These are phyloP conservation scores for Calcarius lapponicus DNA, from an alignment of 2,797 vertebrate genomes.

Conservation along the genomic window DNA sequence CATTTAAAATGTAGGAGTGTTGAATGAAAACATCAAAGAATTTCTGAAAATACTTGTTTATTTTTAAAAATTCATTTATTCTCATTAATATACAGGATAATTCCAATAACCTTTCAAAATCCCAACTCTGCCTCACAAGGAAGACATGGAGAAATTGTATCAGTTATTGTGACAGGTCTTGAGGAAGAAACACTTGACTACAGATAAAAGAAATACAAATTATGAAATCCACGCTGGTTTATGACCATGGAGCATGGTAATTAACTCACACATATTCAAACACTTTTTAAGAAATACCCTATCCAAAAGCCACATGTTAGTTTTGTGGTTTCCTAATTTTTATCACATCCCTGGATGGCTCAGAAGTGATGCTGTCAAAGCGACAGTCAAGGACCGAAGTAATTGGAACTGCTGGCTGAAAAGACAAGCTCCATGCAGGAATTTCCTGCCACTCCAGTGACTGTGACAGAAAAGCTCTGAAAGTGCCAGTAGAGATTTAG, in stretches of 20 bases:
- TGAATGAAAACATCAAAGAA: background rate
- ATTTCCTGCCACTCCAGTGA: constrained; percentile 59
- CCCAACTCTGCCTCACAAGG: background rate
- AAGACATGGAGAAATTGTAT: background rate
- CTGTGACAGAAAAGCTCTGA: constrained; percentile 62
- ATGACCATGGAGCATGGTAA: constrained; percentile 26
- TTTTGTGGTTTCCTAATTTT: constrained; percentile 65
- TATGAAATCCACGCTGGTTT: background rate
- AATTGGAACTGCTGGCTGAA: constrained; percentile 72
- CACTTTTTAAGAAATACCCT: constrained; percentile 23
- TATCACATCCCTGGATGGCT: constrained; percentile 38
- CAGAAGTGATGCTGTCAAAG: constrained; percentile 65
- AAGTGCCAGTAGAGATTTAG: constrained; percentile 61
- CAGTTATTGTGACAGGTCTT: constrained; percentile 50
- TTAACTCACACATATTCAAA: constrained; percentile 46
- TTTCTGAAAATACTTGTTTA: background rate
- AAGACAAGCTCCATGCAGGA: constrained; percentile 60
- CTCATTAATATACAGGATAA: background rate
- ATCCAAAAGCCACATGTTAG: background rate
- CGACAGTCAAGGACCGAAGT: constrained; percentile 54
- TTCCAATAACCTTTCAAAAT: background rate
- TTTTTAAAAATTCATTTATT: background rate
- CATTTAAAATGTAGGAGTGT: background rate
- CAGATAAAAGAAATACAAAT: constrained; percentile 50
- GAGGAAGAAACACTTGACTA: background rate